Base-by-base conservation (phyloP, 92 coral and sea anemone genomes). In the Epizoanthus scotinus region DNA sequence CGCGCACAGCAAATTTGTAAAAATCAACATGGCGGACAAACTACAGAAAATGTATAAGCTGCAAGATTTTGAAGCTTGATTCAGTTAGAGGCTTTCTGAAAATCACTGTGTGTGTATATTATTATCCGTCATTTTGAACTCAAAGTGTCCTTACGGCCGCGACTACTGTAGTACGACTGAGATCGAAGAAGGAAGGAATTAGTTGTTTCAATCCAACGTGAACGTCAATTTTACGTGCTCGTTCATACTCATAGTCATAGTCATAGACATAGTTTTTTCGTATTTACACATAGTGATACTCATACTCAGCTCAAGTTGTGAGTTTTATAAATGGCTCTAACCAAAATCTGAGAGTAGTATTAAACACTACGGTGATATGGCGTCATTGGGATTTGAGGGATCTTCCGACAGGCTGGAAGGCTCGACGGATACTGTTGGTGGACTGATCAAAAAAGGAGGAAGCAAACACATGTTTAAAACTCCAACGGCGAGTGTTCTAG, bases 321-420 rank as follows among this genome's bases (percentile, higher is more conserved):
- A 19, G 26, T 13, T 27, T 54, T 73, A 5, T 34, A 6, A 19
- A 52, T 73, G 57, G 68, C 15, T 1, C 22, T 0, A 26, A 2
- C 15, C 12, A 54, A 36, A 22, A 22, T 21, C 38, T 60, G 55
- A 59, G 56, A 75, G 54, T 10, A 19, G 56, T 24, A 3, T 34
- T 24, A 5, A 31, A 34, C 0, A 34, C 12, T 31, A 8, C 58
- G 19, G 14, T 14, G 25, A 6, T 18, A 85, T 79, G 84, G 77
- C 77, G 25, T 80, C 86, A 12, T 22, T 73, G 67, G 81, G 86
- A 14, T 86, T 86, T 68, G 92, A 88, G 24, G 91, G 91, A 14
- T 63, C 88, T 0, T 78, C 84, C 10, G 94, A 94, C 61, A 68
- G 92, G 28, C 94, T 95, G 0, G 99, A 93, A 79, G 99, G 99